These are phyloP conservation scores for Daboia siamensis DNA, from an alignment of 2,113 vertebrate species.

Conservation along the genomic window DNA sequence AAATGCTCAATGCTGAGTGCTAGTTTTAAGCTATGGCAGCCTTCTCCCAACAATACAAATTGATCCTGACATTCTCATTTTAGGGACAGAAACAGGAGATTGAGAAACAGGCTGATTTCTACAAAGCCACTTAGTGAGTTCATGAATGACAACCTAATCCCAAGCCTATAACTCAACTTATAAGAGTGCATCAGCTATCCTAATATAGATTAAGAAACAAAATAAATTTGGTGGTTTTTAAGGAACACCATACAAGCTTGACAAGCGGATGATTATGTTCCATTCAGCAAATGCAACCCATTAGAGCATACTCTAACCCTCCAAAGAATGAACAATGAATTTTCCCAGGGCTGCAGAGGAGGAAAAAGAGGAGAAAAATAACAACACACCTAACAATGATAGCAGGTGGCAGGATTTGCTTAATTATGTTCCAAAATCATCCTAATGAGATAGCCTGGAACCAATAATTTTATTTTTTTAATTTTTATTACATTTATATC, in stretches of 20 bases:
- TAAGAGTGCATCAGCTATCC: neutral
- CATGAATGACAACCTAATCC: neutral
- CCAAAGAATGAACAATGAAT: neutral
- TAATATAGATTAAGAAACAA: neutral
- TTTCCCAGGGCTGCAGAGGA: conserved; percentile 4
- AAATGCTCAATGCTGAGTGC: neutral
- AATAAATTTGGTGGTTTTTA: neutral
- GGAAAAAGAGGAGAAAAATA: neutral
- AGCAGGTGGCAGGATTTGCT: neutral
- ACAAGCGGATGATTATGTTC: neutral
- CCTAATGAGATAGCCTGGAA: neutral
- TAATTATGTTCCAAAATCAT: conserved; percentile 7
- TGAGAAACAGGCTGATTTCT: neutral
- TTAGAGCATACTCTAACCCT: neutral
- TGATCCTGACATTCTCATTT: neutral
- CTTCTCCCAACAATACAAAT: neutral
- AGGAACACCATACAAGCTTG: neutral
- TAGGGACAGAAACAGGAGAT: neutral
- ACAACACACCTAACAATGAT: neutral
- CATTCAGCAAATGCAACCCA: neutral
- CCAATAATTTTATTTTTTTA: too few species aligned
- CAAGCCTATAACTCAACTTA: neutral
- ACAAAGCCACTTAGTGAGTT: neutral
- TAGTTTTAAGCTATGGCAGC: neutral
- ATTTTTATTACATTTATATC: too few species aligned